Evolutionary conservation across 2,888 invertebrate genomes (phyloP).

Genomic region (Hymenopus coronatus): DNA sequence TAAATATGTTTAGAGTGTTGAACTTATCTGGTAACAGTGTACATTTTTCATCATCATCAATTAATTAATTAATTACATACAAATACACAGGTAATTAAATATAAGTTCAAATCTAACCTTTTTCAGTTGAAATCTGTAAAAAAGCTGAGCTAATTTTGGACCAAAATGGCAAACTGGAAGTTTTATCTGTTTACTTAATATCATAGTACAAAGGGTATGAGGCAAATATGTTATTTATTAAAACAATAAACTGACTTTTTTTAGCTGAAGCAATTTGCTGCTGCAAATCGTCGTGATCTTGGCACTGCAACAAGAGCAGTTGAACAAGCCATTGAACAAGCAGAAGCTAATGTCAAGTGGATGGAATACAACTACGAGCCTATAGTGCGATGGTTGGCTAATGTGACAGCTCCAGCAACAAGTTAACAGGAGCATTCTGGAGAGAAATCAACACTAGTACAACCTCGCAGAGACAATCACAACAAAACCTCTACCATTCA

Average conservation of each 20-base stretch:
- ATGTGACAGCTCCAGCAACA: slow-evolving; percentile 25
- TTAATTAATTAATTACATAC: too few species aligned
- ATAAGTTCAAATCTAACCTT: too few species aligned
- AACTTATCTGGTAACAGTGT: too few species aligned
- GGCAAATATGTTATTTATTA: background rate
- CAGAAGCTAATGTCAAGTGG: slow-evolving; percentile 81
- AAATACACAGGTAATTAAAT: too few species aligned
- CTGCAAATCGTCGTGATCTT: slow-evolving; percentile 61
- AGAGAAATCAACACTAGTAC: background rate
- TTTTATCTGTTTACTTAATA: too few species aligned
- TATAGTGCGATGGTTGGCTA: slow-evolving; percentile 70
- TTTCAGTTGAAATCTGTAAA: too few species aligned
- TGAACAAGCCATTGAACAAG: slow-evolving; percentile 76
- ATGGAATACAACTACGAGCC: slow-evolving; percentile 70
- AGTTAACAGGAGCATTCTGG: slow-evolving; percentile 4
- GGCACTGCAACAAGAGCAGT: slow-evolving; percentile 66
- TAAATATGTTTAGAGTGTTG: too few species aligned
- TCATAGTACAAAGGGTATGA: too few species aligned
- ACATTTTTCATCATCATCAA: too few species aligned
- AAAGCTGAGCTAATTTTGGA: too few species aligned
- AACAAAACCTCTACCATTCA: background rate
- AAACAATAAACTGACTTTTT: slow-evolving; percentile 29
- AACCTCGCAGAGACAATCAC: slow-evolving; percentile 14
- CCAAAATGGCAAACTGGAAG: too few species aligned
- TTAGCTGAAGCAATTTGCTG: slow-evolving; percentile 68